Percentiles rank a stretch among this genome's conserved stretches.
Conservation (phyloP, 2,797 vertebrate genomes). For the Spinibarbus caldwelli region DNA sequence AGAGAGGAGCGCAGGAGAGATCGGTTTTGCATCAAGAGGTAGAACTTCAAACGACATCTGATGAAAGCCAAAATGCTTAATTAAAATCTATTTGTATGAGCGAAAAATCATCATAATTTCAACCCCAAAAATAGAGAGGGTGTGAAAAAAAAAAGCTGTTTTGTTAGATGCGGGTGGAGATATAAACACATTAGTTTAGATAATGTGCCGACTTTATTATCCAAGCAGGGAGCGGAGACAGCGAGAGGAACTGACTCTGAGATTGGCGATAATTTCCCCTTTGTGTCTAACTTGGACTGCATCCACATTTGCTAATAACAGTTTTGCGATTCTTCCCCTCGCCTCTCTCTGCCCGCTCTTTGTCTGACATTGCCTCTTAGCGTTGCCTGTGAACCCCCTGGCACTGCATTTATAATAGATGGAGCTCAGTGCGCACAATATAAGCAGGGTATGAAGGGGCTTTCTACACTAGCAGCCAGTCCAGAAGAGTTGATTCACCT, state of each 20-base stretch:
- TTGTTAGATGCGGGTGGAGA: slow-evolving; percentile 59
- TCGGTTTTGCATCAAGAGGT: slow-evolving; percentile 75
- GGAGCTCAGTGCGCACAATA: slow-evolving; percentile 65
- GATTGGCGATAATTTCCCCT: slow-evolving; percentile 67
- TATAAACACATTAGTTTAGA: slow-evolving; percentile 65
- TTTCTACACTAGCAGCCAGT: slow-evolving; percentile 27
- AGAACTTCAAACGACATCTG: slow-evolving; percentile 79
- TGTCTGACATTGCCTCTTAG: slow-evolving; percentile 77
- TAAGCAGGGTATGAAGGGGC: slow-evolving; percentile 24
- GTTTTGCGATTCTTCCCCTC: slow-evolving; percentile 50
- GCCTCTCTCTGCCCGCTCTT: slow-evolving; percentile 70
- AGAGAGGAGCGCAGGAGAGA: slow-evolving; percentile 51
- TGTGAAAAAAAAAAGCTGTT: slow-evolving; percentile 55
- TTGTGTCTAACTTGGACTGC: slow-evolving; percentile 64
- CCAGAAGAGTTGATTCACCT: slow-evolving; percentile 13
- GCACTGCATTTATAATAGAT: slow-evolving; percentile 77
- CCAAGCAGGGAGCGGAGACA: slow-evolving; percentile 48
- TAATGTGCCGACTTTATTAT: slow-evolving; percentile 65
- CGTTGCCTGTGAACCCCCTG: slow-evolving; percentile 69
- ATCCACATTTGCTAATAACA: slow-evolving; percentile 71
- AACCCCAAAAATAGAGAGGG: slow-evolving; percentile 64
- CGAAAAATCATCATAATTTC: slow-evolving; percentile 68
- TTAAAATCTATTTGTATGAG: slow-evolving; percentile 79
- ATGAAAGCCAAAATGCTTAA: slow-evolving; percentile 79
- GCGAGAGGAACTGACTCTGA: slow-evolving; percentile 61